A percentile compares a stretch with the other conserved stretches of the same genome.
Evolutionary conservation across 37 sponge, comb jelly and placozoan genomes (phyloP).

Genomic region (Halichondria panicea): DNA sequence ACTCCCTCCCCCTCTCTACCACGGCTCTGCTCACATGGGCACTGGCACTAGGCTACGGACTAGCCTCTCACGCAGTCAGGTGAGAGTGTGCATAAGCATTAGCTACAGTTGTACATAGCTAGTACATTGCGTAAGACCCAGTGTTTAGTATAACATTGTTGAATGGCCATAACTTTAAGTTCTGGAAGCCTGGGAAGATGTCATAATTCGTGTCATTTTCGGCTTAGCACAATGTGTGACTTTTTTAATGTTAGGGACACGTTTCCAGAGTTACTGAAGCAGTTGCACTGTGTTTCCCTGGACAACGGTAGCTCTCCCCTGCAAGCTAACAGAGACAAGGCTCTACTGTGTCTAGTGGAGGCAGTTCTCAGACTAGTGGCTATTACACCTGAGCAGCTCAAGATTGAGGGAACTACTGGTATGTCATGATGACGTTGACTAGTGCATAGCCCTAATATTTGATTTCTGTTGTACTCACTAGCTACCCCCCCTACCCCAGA

Average conservation of each 20-base stretch:
- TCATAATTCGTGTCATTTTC: too few relatives aligned
- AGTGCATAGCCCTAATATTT: too few relatives aligned
- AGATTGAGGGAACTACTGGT: not conserved
- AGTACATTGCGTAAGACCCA: not conserved
- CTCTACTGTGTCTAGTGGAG: slow-evolving; percentile 26
- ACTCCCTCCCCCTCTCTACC: slow-evolving; percentile 5
- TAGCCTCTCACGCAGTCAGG: slow-evolving; percentile 43
- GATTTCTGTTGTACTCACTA: too few relatives aligned
- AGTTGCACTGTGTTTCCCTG: slow-evolving; percentile 13
- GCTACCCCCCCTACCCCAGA: not conserved
- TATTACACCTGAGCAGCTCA: slow-evolving; percentile 29
- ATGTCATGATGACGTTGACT: not conserved
- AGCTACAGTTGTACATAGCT: not conserved
- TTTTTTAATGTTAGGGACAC: too few relatives aligned
- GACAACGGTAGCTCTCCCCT: not conserved
- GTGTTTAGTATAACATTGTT: not conserved
- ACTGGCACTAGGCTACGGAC: slow-evolving; percentile 42
- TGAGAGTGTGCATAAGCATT: not conserved
- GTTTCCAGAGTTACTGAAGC: slow-evolving; percentile 35
- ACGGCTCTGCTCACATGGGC: slow-evolving; percentile 39
- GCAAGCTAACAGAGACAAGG: not conserved
- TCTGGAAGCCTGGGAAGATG: too few relatives aligned
- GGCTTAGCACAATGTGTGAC: too few relatives aligned
- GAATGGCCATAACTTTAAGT: not conserved
- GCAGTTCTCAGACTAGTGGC: slow-evolving; percentile 33